A percentile compares a stretch with the other conserved stretches of the same genome.
These are phyloP conservation scores for Eulithis prunata DNA, from an alignment of 2,888 invertebrate genomes.

Conservation along the genomic window DNA sequence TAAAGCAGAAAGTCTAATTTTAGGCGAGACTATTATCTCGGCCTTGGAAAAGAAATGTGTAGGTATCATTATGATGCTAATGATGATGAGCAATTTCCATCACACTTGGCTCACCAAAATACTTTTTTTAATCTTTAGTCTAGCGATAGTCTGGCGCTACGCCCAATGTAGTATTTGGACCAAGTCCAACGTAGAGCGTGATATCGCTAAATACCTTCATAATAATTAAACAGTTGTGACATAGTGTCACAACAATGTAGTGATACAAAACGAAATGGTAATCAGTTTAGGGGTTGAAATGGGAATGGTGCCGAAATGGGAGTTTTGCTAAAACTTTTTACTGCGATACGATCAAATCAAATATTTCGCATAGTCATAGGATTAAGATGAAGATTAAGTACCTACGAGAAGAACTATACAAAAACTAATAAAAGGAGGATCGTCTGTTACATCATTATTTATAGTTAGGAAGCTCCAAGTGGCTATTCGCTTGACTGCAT, in stretches of 20 bases:
- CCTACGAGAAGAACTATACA: not conserved
- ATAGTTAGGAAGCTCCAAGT: not conserved
- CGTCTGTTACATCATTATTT: not conserved
- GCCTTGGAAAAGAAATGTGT: not conserved
- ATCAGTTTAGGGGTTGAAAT: not conserved
- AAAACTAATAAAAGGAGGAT: not conserved
- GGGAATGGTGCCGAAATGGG: not conserved
- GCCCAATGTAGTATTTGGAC: conserved; percentile 32
- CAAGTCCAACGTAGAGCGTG: conserved; percentile 14
- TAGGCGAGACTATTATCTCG: not conserved
- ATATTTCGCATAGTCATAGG: not conserved
- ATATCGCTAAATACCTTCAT: conserved; percentile 18
- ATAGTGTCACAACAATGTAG: not conserved
- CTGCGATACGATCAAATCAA: not conserved
- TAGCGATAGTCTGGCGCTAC: conserved; percentile 28
- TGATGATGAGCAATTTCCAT: not conserved
- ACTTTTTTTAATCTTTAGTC: conserved; percentile 21
- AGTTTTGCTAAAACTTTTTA: not conserved
- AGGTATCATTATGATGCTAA: not conserved
- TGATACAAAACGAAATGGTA: not conserved
- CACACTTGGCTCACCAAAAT: conserved; percentile 1
- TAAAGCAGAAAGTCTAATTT: not conserved
- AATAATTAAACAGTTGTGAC: conserved; percentile 5
- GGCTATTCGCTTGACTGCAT: not conserved
- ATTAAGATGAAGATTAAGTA: not conserved